Conservation (phyloP, 2,113 vertebrate species). For the Cercocebus atys region DNA sequence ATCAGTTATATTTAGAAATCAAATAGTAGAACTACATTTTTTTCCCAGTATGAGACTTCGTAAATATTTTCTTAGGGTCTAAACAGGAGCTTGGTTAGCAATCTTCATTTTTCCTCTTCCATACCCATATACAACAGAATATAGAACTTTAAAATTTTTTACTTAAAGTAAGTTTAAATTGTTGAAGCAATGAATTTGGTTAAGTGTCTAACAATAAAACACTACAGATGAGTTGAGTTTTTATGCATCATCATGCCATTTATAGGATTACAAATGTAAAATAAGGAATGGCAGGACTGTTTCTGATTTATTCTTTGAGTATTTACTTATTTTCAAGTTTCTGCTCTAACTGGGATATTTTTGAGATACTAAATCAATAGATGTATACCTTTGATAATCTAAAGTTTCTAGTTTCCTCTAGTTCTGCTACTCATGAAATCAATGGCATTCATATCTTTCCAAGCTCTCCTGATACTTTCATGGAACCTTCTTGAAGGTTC, state of each 20-base stretch:
- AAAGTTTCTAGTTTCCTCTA: neutral
- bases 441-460: neutral
- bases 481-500: neutral
- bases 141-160: neutral
- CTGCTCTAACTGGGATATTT: neutral
- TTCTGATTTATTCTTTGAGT: neutral
- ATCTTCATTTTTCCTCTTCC: neutral
- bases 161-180: neutral
- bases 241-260: neutral
- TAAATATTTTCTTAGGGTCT: neutral
- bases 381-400: neutral
- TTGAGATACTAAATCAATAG: neutral
- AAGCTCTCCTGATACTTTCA: neutral
- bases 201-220: neutral
- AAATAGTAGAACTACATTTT: neutral
- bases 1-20: neutral
- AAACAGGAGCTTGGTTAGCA: neutral
- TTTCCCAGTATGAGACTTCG: neutral
- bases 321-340: neutral
- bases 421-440: neutral
- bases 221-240: neutral
- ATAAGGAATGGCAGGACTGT: rapidly evolving
- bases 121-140: neutral
- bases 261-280: neutral
- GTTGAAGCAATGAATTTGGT: neutral